Conservation (phyloP, 2,888 invertebrate genomes). For the Cheilosia pagana region DNA sequence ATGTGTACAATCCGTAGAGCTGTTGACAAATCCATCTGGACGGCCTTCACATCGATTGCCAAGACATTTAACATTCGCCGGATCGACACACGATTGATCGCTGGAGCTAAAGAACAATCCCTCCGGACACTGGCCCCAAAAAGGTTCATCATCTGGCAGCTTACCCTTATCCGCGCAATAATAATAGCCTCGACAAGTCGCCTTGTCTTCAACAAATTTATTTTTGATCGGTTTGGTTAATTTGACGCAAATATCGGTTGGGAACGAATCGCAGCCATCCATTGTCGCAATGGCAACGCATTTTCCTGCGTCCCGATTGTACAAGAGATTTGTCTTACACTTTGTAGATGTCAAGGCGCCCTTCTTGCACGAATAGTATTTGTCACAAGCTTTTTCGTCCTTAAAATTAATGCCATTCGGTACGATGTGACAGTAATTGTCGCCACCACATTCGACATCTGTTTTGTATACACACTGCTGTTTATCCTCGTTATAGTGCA, state of each 20-base stretch:
- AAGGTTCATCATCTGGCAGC: slow-evolving; percentile 76
- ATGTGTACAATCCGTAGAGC: slow-evolving; percentile 76
- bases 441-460: slow-evolving; percentile 74
- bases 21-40: slow-evolving; percentile 76
- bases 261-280: slow-evolving; percentile 68
- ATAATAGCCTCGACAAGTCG: slow-evolving; percentile 79
- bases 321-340: slow-evolving; percentile 75
- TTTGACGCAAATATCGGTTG: slow-evolving; percentile 74
- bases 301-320: slow-evolving; percentile 66
- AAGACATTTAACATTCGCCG: slow-evolving; percentile 65
- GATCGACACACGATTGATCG: slow-evolving; percentile 73
- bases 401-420: slow-evolving; percentile 77
- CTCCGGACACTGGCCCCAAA: slow-evolving; percentile 76
- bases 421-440: slow-evolving; percentile 77
- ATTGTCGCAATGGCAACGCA: slow-evolving; percentile 74
- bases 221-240: slow-evolving; percentile 76
- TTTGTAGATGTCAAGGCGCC: slow-evolving; percentile 58
- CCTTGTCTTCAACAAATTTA: slow-evolving; percentile 72
- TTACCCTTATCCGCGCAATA: slow-evolving; percentile 77
- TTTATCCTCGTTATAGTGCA: slow-evolving; percentile 76
- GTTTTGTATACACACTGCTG: slow-evolving; percentile 75
- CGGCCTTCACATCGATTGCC: slow-evolving; percentile 81
- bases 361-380: slow-evolving; percentile 76
- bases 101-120: slow-evolving; percentile 77
- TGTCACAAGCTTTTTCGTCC: slow-evolving; percentile 72